Conservation (phyloP, 2,888 invertebrate genomes). For the Lycophotia porphyrea region DNA sequence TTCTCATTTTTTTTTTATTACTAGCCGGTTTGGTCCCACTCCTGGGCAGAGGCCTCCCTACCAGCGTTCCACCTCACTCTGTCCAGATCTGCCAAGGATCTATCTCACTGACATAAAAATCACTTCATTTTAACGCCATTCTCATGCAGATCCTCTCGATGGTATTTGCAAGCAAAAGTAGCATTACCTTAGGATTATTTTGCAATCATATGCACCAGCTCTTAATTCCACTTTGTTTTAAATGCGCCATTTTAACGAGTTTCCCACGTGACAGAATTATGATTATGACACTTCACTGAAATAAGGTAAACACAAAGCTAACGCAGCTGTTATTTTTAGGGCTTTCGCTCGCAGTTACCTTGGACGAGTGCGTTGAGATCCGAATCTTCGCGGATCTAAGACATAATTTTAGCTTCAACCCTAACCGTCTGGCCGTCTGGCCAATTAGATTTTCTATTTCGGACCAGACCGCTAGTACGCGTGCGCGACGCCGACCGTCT, state of each 20-base stretch:
- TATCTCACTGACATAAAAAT: not conserved
- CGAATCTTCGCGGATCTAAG: constrained; percentile 74
- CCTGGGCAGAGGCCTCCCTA: not conserved
- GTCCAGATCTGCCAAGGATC: not conserved
- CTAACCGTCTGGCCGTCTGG: constrained; percentile 84
- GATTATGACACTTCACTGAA: constrained; percentile 7
- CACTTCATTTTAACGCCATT: not conserved
- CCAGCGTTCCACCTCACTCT: not conserved
- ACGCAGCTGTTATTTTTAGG: constrained; percentile 70
- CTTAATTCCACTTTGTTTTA: not conserved
- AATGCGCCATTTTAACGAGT: constrained; percentile 7
- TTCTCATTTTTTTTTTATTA: not conserved
- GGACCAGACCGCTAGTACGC: constrained; percentile 75
- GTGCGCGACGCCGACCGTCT: constrained; percentile 73
- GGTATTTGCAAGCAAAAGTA: constrained; percentile 1
- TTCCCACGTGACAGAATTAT: constrained; percentile 14
- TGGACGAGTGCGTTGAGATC: constrained; percentile 67
- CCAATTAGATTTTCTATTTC: constrained; percentile 87
- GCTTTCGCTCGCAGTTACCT: constrained; percentile 63
- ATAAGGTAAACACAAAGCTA: constrained; percentile 46
- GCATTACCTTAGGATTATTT: not conserved
- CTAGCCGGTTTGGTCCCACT: too few relatives aligned
- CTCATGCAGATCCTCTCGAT: not conserved
- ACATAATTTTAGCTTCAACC: constrained; percentile 83
- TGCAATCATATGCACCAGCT: not conserved